Evolutionary conservation across 2,888 invertebrate species (phyloP).

Genomic region (Hipparchia semele): DNA sequence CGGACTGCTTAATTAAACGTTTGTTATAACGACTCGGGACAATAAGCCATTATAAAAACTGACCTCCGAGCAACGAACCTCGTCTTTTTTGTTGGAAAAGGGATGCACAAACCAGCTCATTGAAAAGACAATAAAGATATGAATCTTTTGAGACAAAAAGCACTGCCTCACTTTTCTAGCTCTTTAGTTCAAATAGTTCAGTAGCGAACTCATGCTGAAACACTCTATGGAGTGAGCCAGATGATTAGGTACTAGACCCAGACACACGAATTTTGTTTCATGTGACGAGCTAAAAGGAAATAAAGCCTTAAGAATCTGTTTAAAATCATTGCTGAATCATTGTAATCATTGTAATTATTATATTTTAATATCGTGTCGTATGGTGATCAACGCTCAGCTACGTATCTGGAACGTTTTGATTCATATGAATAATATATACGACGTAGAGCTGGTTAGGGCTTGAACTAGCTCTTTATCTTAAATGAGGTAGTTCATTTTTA

Average conservation of each 20-base stretch:
- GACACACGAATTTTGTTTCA: too few relatives aligned
- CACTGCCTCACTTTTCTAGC: neutral
- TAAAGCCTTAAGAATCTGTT: too few relatives aligned
- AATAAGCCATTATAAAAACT: constrained; percentile 51
- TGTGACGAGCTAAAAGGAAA: too few relatives aligned
- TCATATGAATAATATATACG: neutral
- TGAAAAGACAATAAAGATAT: neutral
- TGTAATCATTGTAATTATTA: too few relatives aligned
- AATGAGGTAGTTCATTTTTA: neutral
- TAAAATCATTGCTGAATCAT: too few relatives aligned
- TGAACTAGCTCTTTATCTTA: neutral
- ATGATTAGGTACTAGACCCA: too few relatives aligned
- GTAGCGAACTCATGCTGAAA: neutral
- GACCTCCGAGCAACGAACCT: constrained; percentile 43
- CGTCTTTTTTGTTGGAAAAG: constrained; percentile 43
- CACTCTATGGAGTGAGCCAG: too few relatives aligned
- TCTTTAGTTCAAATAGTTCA: neutral
- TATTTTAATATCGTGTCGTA: too few relatives aligned
- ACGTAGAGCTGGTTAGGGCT: neutral
- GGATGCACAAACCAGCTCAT: neutral
- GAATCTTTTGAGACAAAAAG: neutral
- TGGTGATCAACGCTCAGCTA: too few relatives aligned
- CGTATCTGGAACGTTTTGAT: too few relatives aligned
- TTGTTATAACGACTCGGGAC: constrained; percentile 56
- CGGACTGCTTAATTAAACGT: constrained; percentile 62